These are phyloP conservation scores for Hippoglossus stenolepis DNA, from an alignment of 2,113 vertebrate species.

Conservation along the genomic window DNA sequence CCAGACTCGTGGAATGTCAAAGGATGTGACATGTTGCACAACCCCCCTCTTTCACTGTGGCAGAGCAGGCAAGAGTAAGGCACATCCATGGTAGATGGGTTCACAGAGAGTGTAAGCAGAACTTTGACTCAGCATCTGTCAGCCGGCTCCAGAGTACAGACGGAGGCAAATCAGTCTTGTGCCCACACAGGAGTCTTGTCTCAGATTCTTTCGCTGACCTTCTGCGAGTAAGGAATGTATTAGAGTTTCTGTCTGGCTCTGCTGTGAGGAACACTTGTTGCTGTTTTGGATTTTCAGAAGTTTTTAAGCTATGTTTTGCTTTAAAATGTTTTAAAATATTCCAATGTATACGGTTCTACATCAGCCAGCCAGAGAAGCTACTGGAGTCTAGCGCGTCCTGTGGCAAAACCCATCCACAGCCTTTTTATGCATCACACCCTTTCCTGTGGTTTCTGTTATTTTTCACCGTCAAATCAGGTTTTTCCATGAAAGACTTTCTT, in stretches of 20 bases:
- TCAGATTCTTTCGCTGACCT: conserved; percentile 23
- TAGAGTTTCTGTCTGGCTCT: neutral
- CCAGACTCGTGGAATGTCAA: conserved; percentile 54
- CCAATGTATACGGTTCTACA: neutral
- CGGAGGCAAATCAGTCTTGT: conserved; percentile 14
- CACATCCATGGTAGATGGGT: conserved; percentile 39
- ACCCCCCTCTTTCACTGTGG: conserved; percentile 38
- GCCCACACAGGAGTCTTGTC: conserved; percentile 32
- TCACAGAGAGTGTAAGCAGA: conserved; percentile 38
- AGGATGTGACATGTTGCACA: conserved; percentile 68
- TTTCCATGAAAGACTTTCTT: conserved; percentile 35
- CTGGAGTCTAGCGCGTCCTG: neutral
- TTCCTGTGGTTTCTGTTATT: conserved; percentile 42
- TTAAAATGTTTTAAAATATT: neutral
- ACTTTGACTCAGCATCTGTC: conserved; percentile 54
- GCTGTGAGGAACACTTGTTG: neutral
- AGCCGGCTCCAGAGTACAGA: conserved; percentile 15
- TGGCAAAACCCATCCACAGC: neutral
- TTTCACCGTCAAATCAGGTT: conserved; percentile 25
- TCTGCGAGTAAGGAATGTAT: conserved; percentile 10
- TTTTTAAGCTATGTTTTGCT: neutral
- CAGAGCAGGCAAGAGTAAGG: conserved; percentile 49
- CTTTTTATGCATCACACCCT: conserved; percentile 42
- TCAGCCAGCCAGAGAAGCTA: neutral
- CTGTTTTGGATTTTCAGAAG: neutral